Conservation (phyloP, 2,888 invertebrate genomes). For the Zaprionus lineosus region DNA sequence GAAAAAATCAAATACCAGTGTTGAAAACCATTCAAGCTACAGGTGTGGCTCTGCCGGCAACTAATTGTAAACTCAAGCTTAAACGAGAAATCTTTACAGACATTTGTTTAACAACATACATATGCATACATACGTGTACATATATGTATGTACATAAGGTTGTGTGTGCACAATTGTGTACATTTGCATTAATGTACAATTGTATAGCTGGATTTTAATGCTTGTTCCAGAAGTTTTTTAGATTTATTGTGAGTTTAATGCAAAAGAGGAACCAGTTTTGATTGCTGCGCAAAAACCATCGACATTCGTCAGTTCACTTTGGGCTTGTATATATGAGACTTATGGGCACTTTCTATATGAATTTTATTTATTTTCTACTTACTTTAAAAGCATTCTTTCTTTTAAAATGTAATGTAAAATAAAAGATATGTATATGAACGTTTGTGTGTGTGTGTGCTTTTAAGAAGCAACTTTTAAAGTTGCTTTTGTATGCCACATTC, state of each 20-base stretch:
- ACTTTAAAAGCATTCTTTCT: no score
- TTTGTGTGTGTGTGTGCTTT: constrained; percentile 8
- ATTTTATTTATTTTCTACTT: constrained; percentile 2
- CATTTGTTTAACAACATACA: no score
- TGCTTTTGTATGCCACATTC: constrained; percentile 18
- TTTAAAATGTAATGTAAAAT: constrained; percentile 6
- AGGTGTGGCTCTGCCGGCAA: constrained; percentile 46
- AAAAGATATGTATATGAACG: no score
- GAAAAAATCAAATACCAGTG: constrained; percentile 24
- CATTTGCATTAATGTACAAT: no score
- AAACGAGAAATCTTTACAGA: no score
- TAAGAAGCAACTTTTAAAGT: constrained; percentile 29
- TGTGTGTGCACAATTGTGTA: background rate
- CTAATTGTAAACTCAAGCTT: constrained; percentile 16
- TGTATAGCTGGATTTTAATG: no score
- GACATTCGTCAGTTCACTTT: background rate
- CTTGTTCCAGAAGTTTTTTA: constrained; percentile 25
- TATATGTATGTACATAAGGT: background rate
- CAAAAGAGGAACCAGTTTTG: constrained; percentile 43
- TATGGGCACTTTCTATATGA: background rate
- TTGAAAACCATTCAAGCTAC: constrained; percentile 32
- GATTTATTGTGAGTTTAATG: constrained; percentile 20
- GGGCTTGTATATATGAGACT: no score
- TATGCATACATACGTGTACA: background rate
- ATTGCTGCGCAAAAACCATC: constrained; percentile 41